These are phyloP conservation scores for Dreissena polymorpha DNA, from an alignment of 1,140 invertebrate genomes.

Conservation along the genomic window DNA sequence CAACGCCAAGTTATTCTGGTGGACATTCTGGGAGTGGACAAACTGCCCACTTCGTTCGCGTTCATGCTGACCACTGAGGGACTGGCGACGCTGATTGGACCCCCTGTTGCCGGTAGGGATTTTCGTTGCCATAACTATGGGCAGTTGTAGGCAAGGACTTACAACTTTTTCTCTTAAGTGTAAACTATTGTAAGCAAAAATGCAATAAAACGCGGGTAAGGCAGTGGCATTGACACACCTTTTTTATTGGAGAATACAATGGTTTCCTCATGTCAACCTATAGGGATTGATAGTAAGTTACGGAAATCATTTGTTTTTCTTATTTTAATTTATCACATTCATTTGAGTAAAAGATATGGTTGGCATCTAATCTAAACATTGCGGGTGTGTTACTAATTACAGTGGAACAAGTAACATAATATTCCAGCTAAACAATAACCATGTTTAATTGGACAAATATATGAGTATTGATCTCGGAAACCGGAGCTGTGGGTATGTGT, in stretches of 20 bases:
- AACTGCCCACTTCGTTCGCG: slow-evolving; percentile 95
- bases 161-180: not conserved
- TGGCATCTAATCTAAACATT: too few relatives aligned
- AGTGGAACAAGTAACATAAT: too few relatives aligned
- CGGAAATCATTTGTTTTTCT: too few relatives aligned
- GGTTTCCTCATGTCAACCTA: too few relatives aligned
- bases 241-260: not conserved
- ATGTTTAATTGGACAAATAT: too few relatives aligned
- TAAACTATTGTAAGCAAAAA: not conserved
- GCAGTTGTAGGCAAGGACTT: not conserved
- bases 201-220: not conserved
- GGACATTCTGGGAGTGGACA: slow-evolving; percentile 94
- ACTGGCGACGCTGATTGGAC: slow-evolving; percentile 90
- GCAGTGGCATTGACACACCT: not conserved
- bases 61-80: slow-evolving; percentile 95
- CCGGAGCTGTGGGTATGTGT: too few relatives aligned
- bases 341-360: too few relatives aligned
- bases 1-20: slow-evolving; percentile 94
- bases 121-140: not conserved
- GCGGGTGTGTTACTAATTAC: too few relatives aligned
- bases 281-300: too few relatives aligned
- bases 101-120: slow-evolving; percentile 88
- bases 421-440: too few relatives aligned
- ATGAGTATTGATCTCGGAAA: too few relatives aligned
- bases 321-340: too few relatives aligned